phyloP scores from a whole-genome alignment of 2,888 invertebrate genomes.

The Dromius quadrimaculatus region DNA sequence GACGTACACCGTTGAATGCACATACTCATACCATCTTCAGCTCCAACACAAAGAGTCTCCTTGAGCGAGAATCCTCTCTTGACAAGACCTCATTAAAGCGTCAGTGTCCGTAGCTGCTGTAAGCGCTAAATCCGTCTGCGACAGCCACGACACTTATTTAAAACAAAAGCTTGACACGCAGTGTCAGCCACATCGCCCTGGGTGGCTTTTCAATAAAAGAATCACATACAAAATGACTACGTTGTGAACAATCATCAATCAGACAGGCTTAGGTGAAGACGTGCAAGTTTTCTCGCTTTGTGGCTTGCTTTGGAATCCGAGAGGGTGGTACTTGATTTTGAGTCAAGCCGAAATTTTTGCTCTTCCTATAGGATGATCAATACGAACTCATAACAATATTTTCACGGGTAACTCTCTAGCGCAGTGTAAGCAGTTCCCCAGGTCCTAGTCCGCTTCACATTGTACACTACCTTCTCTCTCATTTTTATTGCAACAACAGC shows the following conservation, averaged over 20 bases:
- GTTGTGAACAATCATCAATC: conserved; percentile 41
- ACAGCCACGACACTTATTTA: conserved; percentile 46
- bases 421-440: conserved; percentile 31
- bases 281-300: background rate
- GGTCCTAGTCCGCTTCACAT: background rate
- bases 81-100: conserved; percentile 33
- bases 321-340: conserved; percentile 1
- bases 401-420: conserved; percentile 5
- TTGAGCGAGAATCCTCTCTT: background rate
- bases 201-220: conserved; percentile 27
- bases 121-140: conserved; percentile 26
- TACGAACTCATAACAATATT: background rate
- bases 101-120: no score
- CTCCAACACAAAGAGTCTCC: background rate
- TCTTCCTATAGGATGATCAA: background rate
- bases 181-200: background rate
- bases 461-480: background rate
- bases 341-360: background rate
- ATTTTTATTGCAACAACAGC: background rate
- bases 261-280: conserved; percentile 17
- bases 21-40: conserved; percentile 3
- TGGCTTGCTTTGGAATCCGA: no score
- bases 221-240: conserved; percentile 22
- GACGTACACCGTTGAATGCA: no score
- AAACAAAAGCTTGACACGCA: conserved; percentile 30